These are phyloP conservation scores for Probaryconus sp. DNA, from an alignment of 1,140 invertebrate genomes.

Conservation along the genomic window DNA sequence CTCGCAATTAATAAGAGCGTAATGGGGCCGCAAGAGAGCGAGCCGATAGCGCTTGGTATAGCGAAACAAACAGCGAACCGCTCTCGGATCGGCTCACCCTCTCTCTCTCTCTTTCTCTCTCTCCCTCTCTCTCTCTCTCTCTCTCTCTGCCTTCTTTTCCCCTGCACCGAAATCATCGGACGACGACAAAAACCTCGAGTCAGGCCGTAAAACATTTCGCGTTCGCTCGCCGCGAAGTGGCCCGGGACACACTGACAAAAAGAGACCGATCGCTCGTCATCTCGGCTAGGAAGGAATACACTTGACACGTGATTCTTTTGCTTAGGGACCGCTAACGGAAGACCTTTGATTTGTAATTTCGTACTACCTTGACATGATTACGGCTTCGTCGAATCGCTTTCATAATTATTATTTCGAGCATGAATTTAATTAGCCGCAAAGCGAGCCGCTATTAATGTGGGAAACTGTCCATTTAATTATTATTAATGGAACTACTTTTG, in stretches of 20 bases:
- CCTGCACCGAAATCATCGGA: conserved; percentile 62
- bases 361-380: conserved; percentile 52
- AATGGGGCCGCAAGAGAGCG: conserved; percentile 71
- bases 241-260: conserved; percentile 63
- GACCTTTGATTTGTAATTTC: conserved; percentile 56
- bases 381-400: conserved; percentile 39
- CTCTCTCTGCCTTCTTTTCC: conserved; percentile 40
- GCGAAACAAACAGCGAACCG: no score
- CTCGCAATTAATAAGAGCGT: conserved; percentile 78
- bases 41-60: conserved; percentile 71
- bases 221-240: conserved; percentile 60
- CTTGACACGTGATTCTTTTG: conserved; percentile 60
- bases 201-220: conserved; percentile 67
- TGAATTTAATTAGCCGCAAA: conserved; percentile 45
- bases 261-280: conserved; percentile 55
- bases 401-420: conserved; percentile 38
- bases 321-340: conserved; percentile 38
- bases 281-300: conserved; percentile 53
- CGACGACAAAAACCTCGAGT: conserved; percentile 63
- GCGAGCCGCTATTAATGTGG: conserved; percentile 2
- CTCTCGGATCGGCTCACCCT: conserved; percentile 32
- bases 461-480: conserved; percentile 9
- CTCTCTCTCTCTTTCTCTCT: no score
- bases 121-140: no score
- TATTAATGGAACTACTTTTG: conserved; percentile 1